Evolutionary conservation across 2,113 vertebrate species (phyloP), one percentile per base, ranked within the genome.

Genomic region (Cryptoleucopteryx plumbea): DNA sequence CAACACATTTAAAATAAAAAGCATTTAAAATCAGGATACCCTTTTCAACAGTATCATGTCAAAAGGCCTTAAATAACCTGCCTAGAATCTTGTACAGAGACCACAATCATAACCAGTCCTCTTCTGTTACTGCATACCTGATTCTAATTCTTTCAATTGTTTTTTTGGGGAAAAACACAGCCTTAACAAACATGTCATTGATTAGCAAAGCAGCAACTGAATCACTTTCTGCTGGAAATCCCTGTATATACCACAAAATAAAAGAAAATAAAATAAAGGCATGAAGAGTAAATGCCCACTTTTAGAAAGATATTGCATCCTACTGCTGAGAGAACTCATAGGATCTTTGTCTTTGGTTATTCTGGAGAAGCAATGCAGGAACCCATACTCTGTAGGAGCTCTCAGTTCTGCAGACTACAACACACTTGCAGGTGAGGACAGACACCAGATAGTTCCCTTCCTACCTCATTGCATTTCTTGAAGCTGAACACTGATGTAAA

Each of bases 91-190:
- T 67, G 10, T 10, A 40, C 11, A 20, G 62, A 70, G 25, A 38
- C 42, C 31, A 81, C 17, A 81, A 9, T 25, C 14, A 29, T 59
- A 92, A 68, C 11, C 16, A 52, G 21, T 62, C 3, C 0, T 43
- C 12, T 68, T 36, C 52, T 80, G 3, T 68, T 42, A 22, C 32
- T 59, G 4, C 21, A 23, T 22, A 38, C 4, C 13, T 31, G 26
- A n/a, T 61, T 74, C 8, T 65, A 36, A 13, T 40, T 75, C 11
- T 71, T 61, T 61, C 17, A 40, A 7, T n/a, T 55, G 11, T 32
- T 40, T 56, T 56, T 56, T 27, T 1, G 5, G 36, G 2, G 6
- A n/a, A 86, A 75, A 58, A 4, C 10, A 31, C 0, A 2, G 11
- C 10, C 11, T 82, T 47, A 48, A 19, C 16, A 82, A 25, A 72